Base-by-base conservation (phyloP, 2,797 vertebrate species). In the Arnoldichthys spilopterus region DNA sequence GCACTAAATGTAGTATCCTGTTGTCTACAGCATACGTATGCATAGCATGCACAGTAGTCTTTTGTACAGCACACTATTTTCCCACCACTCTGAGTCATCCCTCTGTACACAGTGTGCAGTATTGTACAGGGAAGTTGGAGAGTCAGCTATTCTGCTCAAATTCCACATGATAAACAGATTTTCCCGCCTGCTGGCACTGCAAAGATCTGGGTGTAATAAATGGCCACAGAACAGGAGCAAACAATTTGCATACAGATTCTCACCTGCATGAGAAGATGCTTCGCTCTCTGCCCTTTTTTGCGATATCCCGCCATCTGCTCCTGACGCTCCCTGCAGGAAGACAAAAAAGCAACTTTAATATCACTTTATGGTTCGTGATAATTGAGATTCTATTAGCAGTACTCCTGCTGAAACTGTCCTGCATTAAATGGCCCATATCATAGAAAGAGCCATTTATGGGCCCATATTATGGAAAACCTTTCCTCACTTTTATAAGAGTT, bases 151-250 rank as follows among this genome's bases (percentile, higher is more conserved):
- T 49, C 58, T 54, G 68, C 61, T 30, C 59, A 22, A 72, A 56
- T 64, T 63, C 32, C 30, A 30, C 18, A 45, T 32, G n/a, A 54
- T 32, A 28, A 28, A 69, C 6, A 30, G 37, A 40, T 68, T 62
- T 24, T 30, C 18, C 6, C 40, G 18, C 12, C 58, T 15, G 68
- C 69, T 75, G 53, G n/a, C 56, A 75, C 28, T 75, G 73, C 79
- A 75, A 71, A 75, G 67, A 37, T 2, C 4, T 24, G 9, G 43
- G 11, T 64, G 18, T 37, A 32, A 43, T 43, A 43, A 61, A 30
- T 4, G 30, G 16, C 59, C 15, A 34, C 6, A 34, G 13, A 40
- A 37, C 30, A 63, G 20, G 20, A 40, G 8, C 11, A 37, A 63
- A 34, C 1, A 6, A 18, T 1, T 18, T 32, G 6, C 7, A 1